Evolutionary conservation across 1,140 invertebrate genomes (phyloP), one percentile per base, ranked within the genome.

Genomic region (Bombus haemorrhoidalis): DNA sequence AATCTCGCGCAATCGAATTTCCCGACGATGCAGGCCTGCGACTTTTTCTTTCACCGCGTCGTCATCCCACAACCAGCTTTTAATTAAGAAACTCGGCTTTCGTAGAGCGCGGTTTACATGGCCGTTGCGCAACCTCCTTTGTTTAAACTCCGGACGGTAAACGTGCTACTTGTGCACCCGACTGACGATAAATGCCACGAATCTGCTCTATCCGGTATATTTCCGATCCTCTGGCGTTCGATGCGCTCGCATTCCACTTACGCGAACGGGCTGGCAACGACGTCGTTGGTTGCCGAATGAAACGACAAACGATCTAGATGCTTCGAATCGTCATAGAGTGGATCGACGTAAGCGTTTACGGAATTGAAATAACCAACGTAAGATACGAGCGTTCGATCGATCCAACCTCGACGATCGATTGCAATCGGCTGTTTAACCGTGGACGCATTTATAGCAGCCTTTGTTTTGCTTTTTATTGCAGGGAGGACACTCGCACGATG

Each of bases 401-500:
- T 39, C 47, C 3, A 64, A 43, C 12, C 0, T 47, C 47, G 0
- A 47, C 47, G 22, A 28, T 18, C 18, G 0, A 8, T 22, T 9
- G 5, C 22, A 78, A 22, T 69, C 9, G 5, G 59, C n/a, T 53
- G 39, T 53, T 53, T 22, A 22, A 53, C 47, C 47, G 15, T 47
- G 47, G 0, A 47, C 47, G 18, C 15, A 22, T 53, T 53, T 53
- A 53, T 18, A 53, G 5, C 47, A 22, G 47, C 6, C 18, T 53
- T 53, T 53, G 28, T 78, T 75, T 79, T 79, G 89, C 86, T 92
- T 90, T 89, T 86, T 82, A 89, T 95, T 94, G 47, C 94, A 95
- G 95, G 94, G 89, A 89, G 87, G 87, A 92, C 86, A 88, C 87
- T 87, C 82, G 91, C 85, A 93, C 81, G 90, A 95, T 95, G 95